Percentiles rank a stretch among this genome's conserved stretches.
phyloP scores from a whole-genome alignment of 1,140 invertebrate species.

The Ganaspis sp. region DNA sequence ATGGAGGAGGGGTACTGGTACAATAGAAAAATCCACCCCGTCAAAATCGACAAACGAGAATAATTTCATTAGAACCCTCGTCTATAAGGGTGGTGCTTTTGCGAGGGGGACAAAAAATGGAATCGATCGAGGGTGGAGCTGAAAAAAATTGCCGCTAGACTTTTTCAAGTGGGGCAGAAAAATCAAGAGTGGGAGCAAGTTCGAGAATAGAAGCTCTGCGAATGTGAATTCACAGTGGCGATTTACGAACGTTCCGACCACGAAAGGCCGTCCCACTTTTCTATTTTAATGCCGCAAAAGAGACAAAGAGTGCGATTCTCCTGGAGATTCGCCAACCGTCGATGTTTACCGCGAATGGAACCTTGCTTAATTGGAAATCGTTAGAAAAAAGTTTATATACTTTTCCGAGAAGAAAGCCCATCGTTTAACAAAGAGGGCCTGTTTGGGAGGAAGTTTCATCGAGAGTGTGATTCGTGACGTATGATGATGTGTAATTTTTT shows the following conservation, averaged over 20 bases:
- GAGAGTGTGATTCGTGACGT: no score
- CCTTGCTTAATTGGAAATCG: slow-evolving; percentile 30
- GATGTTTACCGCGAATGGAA: slow-evolving; percentile 56
- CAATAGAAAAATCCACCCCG: slow-evolving; percentile 66
- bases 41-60: slow-evolving; percentile 54
- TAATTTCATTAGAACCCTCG: slow-evolving; percentile 69
- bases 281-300: slow-evolving; percentile 64
- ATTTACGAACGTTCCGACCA: slow-evolving; percentile 33
- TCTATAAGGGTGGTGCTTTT: slow-evolving; percentile 40
- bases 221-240: slow-evolving; percentile 12
- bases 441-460: no score
- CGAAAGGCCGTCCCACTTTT: slow-evolving; percentile 63
- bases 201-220: slow-evolving; percentile 16
- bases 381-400: background rate
- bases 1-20: slow-evolving; percentile 52
- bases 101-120: slow-evolving; percentile 48
- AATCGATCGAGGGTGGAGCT: slow-evolving; percentile 49
- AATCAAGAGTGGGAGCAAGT: background rate
- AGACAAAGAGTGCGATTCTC: slow-evolving; percentile 58
- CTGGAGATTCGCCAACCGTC: slow-evolving; percentile 59
- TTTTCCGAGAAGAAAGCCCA: background rate
- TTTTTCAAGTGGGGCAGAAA: background rate
- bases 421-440: background rate
- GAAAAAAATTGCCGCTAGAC: slow-evolving; percentile 46
- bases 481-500: no score